A percentile compares a stretch with the other conserved stretches of the same genome.
Conservation (phyloP, 1,140 invertebrate species). For the Chironomus striatipennis region DNA sequence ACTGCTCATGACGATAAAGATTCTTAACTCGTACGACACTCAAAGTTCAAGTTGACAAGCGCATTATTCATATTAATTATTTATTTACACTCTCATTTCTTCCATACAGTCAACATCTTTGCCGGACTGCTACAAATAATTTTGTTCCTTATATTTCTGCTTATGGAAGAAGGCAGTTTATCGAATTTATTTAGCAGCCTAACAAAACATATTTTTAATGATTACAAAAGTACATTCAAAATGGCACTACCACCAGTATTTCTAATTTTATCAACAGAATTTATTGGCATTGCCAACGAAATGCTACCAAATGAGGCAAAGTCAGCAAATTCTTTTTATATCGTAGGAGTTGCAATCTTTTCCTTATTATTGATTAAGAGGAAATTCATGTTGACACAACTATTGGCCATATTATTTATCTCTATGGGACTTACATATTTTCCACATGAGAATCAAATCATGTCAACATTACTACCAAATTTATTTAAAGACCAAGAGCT, state of each 20-base stretch:
- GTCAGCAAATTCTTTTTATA: neutral
- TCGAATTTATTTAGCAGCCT: neutral
- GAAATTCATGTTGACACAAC: neutral
- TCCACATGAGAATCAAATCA: neutral
- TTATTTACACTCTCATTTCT: neutral
- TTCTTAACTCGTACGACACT: no score
- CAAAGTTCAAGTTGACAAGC: no score
- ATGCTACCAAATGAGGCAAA: neutral
- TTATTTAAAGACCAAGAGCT: constrained; percentile 2
- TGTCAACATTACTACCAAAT: neutral
- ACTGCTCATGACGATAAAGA: no score
- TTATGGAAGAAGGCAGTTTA: neutral
- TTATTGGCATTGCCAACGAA: neutral
- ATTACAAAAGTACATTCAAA: neutral
- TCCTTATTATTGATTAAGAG: neutral
- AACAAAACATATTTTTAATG: neutral
- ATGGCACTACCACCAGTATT: neutral
- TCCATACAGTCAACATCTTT: neutral
- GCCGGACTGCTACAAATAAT: constrained; percentile 11
- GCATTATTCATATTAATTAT: neutral
- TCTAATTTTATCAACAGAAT: neutral
- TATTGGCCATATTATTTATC: neutral
- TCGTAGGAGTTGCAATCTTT: neutral
- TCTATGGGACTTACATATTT: neutral
- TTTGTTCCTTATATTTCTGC: neutral